phyloP scores from a whole-genome alignment of 2,888 invertebrate species.

The Tanytarsus gracilentus region DNA sequence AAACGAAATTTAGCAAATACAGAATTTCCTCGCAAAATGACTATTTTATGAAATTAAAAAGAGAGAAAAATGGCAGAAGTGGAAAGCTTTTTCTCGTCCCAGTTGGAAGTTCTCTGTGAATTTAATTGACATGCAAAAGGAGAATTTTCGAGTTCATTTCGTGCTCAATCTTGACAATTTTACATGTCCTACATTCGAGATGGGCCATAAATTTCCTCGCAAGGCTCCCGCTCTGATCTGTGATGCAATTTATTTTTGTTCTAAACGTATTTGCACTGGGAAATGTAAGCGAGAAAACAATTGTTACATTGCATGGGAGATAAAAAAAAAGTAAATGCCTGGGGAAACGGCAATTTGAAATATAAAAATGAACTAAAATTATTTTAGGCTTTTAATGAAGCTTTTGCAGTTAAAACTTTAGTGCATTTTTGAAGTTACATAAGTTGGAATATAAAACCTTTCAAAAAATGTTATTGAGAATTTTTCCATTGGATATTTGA shows the following conservation, averaged over 20 bases:
- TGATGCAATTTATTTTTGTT: background rate
- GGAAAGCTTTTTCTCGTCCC: background rate
- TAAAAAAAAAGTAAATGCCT: no score
- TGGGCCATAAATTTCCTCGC: background rate
- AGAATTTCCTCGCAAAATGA: background rate
- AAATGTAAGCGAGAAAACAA: no score
- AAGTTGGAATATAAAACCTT: no score
- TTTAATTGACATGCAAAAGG: conserved; percentile 5
- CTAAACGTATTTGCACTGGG: background rate
- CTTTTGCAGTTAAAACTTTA: no score
- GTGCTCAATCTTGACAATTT: conserved; percentile 1
- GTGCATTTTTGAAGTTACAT: no score
- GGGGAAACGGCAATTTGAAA: no score
- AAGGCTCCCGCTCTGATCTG: background rate
- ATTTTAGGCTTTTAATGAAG: no score
- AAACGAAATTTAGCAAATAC: background rate
- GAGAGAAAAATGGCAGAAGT: background rate
- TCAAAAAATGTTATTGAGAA: no score
- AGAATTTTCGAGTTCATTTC: background rate
- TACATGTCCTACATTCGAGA: conserved; percentile 9
- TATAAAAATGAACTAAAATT: no score
- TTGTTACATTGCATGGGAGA: no score
- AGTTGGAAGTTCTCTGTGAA: background rate
- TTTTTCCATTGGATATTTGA: no score
- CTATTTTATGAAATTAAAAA: background rate